Percentiles rank a stretch among this genome's conserved stretches.
These are phyloP conservation scores for Mactromeris polynyma DNA, from an alignment of 2,888 invertebrate species.

Conservation along the genomic window DNA sequence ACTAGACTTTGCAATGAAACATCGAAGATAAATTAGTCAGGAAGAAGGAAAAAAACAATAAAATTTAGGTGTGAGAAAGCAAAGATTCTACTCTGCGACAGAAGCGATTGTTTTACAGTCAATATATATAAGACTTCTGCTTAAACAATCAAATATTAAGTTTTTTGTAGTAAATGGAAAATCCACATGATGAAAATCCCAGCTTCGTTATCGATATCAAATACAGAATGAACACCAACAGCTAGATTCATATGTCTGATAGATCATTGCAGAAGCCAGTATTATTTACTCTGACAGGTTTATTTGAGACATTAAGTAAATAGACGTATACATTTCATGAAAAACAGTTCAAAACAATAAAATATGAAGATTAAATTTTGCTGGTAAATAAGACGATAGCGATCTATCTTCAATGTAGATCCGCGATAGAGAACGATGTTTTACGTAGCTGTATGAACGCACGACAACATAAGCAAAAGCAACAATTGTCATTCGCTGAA, in stretches of 20 bases:
- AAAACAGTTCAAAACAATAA: conserved; percentile 15
- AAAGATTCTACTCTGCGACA: not conserved
- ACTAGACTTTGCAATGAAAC: no score
- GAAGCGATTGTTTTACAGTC: not conserved
- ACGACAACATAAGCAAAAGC: no score
- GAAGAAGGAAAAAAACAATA: not conserved
- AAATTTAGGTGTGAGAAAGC: not conserved
- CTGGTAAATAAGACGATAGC: not conserved
- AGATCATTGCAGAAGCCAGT: not conserved
- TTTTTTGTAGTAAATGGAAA: conserved; percentile 35
- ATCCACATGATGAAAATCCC: not conserved
- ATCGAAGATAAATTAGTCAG: not conserved
- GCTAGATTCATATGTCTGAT: conserved; percentile 34
- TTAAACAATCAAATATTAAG: not conserved
- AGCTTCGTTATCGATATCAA: conserved; percentile 22
- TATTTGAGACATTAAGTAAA: conserved; percentile 25
- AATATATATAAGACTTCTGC: not conserved
- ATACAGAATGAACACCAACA: conserved; percentile 12
- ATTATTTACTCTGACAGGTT: conserved; percentile 24
- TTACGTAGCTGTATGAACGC: not conserved
- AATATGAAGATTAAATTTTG: conserved; percentile 1
- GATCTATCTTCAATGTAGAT: conserved; percentile 1
- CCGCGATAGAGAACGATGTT: not conserved
- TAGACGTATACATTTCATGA: conserved; percentile 1
- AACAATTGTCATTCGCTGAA: not conserved